Evolutionary conservation across 2,888 invertebrate genomes (phyloP).

Genomic region (Leptinotarsa tumamoca): DNA sequence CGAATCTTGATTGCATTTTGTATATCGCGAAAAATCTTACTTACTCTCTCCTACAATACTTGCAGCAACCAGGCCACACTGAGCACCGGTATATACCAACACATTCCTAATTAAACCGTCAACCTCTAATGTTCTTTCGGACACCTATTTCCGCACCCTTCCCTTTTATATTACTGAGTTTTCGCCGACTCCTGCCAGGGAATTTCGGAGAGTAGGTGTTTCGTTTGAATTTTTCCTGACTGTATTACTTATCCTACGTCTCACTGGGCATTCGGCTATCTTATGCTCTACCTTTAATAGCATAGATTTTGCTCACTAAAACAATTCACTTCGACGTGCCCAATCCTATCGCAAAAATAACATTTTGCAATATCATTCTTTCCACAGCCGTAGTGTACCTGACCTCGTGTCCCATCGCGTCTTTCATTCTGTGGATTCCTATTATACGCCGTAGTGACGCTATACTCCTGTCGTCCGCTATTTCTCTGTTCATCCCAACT

Average conservation of each 20-base stretch:
- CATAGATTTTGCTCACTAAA: no score
- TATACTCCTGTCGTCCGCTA: no score
- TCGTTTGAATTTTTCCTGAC: background rate
- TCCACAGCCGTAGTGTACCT: no score
- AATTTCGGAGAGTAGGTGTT: background rate
- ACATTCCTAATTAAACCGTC: background rate
- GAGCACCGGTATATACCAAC: no score
- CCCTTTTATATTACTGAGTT: background rate
- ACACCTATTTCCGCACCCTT: background rate
- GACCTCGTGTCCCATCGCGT: no score
- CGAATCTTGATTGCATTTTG: background rate
- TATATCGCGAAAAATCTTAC: background rate
- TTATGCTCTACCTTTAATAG: background rate
- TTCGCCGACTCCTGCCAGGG: background rate
- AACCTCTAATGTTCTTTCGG: background rate
- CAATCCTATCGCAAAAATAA: background rate
- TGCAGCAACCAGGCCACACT: no score
- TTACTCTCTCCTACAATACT: background rate
- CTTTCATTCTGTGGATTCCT: no score
- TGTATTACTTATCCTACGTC: background rate
- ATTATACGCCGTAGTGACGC: no score
- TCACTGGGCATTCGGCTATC: background rate
- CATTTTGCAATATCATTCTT: no score
- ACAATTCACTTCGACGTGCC: background rate
- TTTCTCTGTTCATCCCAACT: no score